phyloP scores from a whole-genome alignment of 2,797 vertebrate genomes.

The Sus cebifrons region DNA sequence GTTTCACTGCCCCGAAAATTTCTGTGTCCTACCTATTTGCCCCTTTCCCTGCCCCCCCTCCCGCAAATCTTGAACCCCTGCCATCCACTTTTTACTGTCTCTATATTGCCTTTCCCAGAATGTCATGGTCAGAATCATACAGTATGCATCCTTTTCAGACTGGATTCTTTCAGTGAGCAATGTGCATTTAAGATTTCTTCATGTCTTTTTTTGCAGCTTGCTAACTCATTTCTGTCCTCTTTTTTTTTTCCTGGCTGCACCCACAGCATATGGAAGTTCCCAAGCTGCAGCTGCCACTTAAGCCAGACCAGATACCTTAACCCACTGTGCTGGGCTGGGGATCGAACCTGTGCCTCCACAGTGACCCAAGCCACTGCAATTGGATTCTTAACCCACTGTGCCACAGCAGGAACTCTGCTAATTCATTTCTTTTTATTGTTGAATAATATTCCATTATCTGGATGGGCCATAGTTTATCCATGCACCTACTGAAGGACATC shows the following conservation, averaged over 20 bases:
- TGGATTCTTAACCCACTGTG: too few relatives aligned
- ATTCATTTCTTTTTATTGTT: not conserved
- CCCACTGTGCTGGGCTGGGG: too few relatives aligned
- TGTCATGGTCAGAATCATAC: not conserved
- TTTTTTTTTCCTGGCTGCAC: too few relatives aligned
- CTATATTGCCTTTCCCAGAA: not conserved
- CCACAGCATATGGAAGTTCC: too few relatives aligned
- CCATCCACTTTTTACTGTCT: not conserved
- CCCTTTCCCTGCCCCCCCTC: accelerated
- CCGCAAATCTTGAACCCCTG: not conserved
- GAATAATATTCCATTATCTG: too few relatives aligned
- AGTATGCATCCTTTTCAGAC: not conserved
- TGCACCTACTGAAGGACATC: not conserved
- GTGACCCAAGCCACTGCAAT: too few relatives aligned
- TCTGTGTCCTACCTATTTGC: accelerated
- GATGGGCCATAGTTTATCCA: not conserved
- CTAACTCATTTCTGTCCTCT: not conserved
- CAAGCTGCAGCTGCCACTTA: too few relatives aligned
- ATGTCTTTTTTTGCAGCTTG: not conserved
- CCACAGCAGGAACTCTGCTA: too few relatives aligned
- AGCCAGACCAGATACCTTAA: too few relatives aligned
- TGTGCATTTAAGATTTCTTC: not conserved
- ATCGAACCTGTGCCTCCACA: too few relatives aligned
- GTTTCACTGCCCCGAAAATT: not conserved
- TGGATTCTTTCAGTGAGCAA: not conserved